phyloP scores from a whole-genome alignment of 2,888 invertebrate genomes.

The Tyria jacobaeae region DNA sequence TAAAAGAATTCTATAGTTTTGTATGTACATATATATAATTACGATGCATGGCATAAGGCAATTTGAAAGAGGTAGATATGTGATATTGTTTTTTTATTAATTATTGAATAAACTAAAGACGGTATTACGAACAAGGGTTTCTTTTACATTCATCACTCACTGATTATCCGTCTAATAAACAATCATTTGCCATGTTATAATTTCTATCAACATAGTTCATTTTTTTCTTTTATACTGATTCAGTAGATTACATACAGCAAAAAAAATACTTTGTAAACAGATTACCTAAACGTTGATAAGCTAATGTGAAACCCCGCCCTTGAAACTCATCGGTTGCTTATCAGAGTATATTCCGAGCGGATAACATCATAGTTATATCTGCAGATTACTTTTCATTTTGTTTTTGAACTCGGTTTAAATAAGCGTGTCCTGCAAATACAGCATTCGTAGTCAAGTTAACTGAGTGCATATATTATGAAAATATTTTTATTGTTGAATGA shows the following conservation, averaged over 20 bases:
- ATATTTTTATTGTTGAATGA: no score
- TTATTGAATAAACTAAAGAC: no score
- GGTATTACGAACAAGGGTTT: no score
- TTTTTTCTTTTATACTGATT: neutral
- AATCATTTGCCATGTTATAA: neutral
- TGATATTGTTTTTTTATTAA: no score
- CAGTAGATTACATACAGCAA: neutral
- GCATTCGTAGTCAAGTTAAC: neutral
- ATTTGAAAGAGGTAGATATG: no score
- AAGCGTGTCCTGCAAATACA: neutral
- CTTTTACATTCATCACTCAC: neutral
- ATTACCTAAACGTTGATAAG: slow-evolving; percentile 19
- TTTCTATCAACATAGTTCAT: neutral
- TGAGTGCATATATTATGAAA: no score
- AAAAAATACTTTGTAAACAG: slow-evolving; percentile 9
- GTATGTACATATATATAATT: no score
- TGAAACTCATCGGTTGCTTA: slow-evolving; percentile 13
- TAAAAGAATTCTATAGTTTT: slow-evolving; percentile 3
- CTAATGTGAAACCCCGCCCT: slow-evolving; percentile 6
- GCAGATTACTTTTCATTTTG: slow-evolving; percentile 7
- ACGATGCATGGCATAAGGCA: no score
- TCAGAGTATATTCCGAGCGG: slow-evolving; percentile 8
- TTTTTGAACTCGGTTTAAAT: neutral
- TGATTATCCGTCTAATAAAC: neutral
- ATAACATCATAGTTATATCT: slow-evolving; percentile 2